Conservation (phyloP, 2,797 vertebrate species). For the Lagorchestes hirsutus region DNA sequence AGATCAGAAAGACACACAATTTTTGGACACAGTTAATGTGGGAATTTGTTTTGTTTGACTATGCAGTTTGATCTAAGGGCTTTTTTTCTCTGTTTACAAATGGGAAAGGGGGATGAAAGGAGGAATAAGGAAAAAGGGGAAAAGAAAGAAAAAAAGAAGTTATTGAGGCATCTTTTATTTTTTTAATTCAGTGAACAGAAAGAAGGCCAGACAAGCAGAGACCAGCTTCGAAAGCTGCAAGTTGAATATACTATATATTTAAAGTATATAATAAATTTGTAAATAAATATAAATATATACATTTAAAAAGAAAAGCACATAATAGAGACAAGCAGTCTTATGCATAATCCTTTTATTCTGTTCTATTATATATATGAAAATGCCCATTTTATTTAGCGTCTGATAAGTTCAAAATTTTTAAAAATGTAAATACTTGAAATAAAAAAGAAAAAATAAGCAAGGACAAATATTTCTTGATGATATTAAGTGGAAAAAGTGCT, state of each 20-base stretch:
- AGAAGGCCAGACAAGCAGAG: not conserved
- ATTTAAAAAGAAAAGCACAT: not conserved
- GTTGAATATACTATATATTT: not conserved
- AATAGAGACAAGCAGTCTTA: not conserved
- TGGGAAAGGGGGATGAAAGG: not conserved
- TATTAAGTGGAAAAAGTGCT: not conserved
- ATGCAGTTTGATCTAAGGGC: not conserved
- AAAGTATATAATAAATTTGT: not conserved
- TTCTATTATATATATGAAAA: not conserved
- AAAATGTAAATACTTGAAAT: not conserved
- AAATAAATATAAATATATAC: not conserved
- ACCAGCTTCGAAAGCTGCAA: not conserved
- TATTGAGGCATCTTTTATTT: not conserved
- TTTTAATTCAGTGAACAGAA: not conserved
- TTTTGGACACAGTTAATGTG: not conserved
- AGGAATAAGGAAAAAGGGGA: no score
- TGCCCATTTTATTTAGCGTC: not conserved
- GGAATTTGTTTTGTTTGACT: not conserved
- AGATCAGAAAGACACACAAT: not conserved
- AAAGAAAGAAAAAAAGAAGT: not conserved
- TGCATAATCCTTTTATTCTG: not conserved
- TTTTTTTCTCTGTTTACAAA: not conserved
- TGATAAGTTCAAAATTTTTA: not conserved
- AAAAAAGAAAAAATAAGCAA: not conserved
- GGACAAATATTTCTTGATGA: not conserved